Evolutionary conservation across 2,113 vertebrate species (phyloP).

Genomic region (Mormoops blainvillei): DNA sequence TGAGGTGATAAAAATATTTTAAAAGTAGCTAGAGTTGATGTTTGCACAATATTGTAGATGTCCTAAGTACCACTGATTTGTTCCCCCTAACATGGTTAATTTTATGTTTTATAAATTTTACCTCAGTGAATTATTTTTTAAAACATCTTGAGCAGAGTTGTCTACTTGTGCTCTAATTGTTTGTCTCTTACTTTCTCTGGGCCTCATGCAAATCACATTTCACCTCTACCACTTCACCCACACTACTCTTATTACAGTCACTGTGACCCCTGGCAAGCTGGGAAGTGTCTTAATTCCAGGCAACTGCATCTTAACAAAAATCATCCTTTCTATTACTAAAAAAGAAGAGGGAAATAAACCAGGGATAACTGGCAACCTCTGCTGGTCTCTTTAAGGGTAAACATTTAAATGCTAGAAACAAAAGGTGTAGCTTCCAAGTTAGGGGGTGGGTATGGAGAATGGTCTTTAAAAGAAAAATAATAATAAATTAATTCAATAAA

Average conservation of each 20-base stretch:
- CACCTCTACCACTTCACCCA: neutral
- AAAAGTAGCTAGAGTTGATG: neutral
- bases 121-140: neutral
- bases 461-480: neutral
- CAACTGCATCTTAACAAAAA: neutral
- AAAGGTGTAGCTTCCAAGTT: neutral
- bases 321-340: neutral
- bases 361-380: neutral
- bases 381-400: neutral
- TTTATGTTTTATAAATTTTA: neutral
- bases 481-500: neutral
- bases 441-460: no score
- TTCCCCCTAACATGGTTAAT: neutral
- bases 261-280: neutral
- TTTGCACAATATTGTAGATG: neutral
- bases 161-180: neutral
- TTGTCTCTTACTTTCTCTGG: neutral
- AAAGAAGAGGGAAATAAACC: neutral
- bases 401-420: neutral
- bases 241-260: neutral
- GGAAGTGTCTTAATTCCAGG: neutral
- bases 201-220: neutral
- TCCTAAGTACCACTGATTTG: neutral
- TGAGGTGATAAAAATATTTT: neutral
- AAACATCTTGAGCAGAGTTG: neutral